These are phyloP conservation scores for Chymomyza amoena DNA, from an alignment of 2,888 invertebrate species.

Conservation along the genomic window DNA sequence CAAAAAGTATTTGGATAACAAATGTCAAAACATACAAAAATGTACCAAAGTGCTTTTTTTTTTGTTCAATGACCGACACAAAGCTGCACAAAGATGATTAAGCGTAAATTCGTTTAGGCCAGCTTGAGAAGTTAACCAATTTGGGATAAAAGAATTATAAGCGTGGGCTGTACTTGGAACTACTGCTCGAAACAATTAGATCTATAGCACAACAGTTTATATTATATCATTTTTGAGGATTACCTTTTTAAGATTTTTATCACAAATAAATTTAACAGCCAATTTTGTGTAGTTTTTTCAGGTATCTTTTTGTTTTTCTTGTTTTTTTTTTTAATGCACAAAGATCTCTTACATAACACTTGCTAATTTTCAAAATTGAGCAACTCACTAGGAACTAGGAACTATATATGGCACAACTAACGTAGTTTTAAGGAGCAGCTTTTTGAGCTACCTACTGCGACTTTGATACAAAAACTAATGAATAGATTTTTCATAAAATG, in stretches of 20 bases:
- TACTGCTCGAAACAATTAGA: neutral
- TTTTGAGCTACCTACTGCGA: conserved; percentile 29
- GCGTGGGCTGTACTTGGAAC: neutral
- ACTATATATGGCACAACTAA: conserved; percentile 4
- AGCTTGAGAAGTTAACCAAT: neutral
- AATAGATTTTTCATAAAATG: conserved; percentile 48
- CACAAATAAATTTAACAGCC: conserved; percentile 35
- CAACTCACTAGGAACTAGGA: neutral
- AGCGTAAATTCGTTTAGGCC: neutral
- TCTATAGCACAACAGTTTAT: neutral
- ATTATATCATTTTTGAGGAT: conserved; percentile 17
- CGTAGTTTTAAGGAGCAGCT: conserved; percentile 2
- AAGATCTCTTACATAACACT: conserved; percentile 22
- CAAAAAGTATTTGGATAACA: conserved; percentile 36
- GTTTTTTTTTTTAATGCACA: neutral
- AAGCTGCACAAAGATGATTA: neutral
- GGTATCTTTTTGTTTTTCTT: conserved; percentile 8
- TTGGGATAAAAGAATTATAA: neutral
- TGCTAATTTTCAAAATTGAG: neutral
- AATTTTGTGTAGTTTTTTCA: conserved; percentile 16
- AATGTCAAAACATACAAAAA: conserved; percentile 69
- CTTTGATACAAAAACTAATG: conserved; percentile 61
- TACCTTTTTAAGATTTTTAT: conserved; percentile 38
- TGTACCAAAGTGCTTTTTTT: conserved; percentile 35
- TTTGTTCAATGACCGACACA: conserved; percentile 1